phyloP scores from a whole-genome alignment of 2,113 vertebrate genomes.

The Sprattus sprattus region DNA sequence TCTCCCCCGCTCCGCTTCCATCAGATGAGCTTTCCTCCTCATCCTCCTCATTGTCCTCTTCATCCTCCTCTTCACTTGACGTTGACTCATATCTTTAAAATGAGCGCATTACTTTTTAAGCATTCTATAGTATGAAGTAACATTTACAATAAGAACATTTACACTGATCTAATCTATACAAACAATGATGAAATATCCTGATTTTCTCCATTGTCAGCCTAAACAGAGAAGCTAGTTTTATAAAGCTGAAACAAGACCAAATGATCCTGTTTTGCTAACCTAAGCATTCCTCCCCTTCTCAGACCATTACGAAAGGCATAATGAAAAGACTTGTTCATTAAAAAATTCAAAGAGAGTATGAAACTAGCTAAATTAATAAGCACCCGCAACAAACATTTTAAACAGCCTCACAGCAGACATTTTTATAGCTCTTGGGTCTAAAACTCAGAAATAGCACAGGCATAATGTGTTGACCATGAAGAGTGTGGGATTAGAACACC shows the following conservation, averaged over 20 bases:
- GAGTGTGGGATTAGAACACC: not conserved
- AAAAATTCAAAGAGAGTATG: not conserved
- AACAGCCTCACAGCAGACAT: not conserved
- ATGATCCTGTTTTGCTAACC: not conserved
- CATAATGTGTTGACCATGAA: not conserved
- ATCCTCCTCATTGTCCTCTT: constrained; percentile 61
- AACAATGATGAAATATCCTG: not conserved
- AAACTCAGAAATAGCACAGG: not conserved
- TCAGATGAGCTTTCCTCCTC: constrained; percentile 74
- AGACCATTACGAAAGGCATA: not conserved
- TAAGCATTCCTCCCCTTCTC: not conserved
- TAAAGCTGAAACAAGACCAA: not conserved
- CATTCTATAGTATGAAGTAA: not conserved
- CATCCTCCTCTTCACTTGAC: constrained; percentile 75
- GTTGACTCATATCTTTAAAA: constrained; percentile 87
- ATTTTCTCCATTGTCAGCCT: not conserved
- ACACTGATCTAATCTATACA: not conserved
- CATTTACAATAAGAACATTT: not conserved
- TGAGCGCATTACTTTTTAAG: not conserved
- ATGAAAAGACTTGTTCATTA: not conserved
- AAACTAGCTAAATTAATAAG: not conserved
- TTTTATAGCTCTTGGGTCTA: not conserved
- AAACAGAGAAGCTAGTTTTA: not conserved
- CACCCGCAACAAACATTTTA: not conserved
- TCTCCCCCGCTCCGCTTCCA: constrained; percentile 68